Percentiles rank a stretch among this genome's conserved stretches.
Conservation (phyloP, 2,113 vertebrate genomes). For the Anolis carolinensis region DNA sequence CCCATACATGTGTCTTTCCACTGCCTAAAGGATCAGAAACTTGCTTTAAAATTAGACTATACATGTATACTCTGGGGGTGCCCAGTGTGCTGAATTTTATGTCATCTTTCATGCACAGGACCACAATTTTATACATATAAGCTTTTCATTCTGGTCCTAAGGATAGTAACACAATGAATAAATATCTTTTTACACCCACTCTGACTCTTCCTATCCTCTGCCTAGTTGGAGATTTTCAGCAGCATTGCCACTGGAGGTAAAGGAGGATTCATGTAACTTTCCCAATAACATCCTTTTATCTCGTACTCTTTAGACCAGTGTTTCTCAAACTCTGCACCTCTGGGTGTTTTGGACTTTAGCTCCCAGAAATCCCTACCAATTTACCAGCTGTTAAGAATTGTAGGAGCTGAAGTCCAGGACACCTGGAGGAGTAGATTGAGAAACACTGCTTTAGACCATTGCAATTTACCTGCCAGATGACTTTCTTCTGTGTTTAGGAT, state of each 20-base stretch:
- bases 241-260: too few relatives aligned
- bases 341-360: too few relatives aligned
- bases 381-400: too few relatives aligned
- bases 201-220: too few relatives aligned
- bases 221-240: too few relatives aligned
- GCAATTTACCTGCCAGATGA: constrained; percentile 26
- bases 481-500: accelerated
- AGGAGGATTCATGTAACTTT: neutral
- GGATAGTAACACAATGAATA: neutral
- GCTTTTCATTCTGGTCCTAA: neutral
- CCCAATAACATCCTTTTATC: neutral
- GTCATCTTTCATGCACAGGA: too few relatives aligned
- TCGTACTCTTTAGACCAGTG: neutral
- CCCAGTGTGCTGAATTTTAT: neutral
- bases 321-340: too few relatives aligned
- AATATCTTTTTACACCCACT: too few relatives aligned
- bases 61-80: neutral
- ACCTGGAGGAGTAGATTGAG: too few relatives aligned
- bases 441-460: neutral
- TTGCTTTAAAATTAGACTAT: neutral
- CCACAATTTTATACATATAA: neutral
- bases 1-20: neutral
- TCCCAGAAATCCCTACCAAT: too few relatives aligned
- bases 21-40: neutral
- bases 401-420: too few relatives aligned